Evolutionary conservation across 2,113 vertebrate species (phyloP), one percentile per base, ranked within the genome.

Genomic region (Carassius carassius): DNA sequence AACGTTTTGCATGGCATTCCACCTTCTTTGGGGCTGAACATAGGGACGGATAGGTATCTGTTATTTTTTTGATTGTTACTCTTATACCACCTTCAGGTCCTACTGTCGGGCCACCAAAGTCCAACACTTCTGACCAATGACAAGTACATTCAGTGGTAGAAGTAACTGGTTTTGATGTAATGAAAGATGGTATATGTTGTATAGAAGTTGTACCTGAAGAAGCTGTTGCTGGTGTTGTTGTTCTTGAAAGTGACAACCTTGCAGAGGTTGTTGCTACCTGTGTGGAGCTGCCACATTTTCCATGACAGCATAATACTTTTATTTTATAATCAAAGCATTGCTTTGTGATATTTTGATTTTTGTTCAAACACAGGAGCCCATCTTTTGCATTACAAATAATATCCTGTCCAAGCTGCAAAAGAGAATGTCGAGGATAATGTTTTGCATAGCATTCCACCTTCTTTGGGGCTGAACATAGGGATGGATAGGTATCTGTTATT

Each of bases 281-380:
- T 14, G 72, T n/a, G 16, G 67, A 25, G n/a, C 63, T 60, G 58
- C 4, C 14, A 44, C 73, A 58, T 13, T 6, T 51, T 81, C 81
- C 85, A 0, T 13, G 0, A 84, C 92, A 92, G 69, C 92, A 92
- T 44, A 87, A 70, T 9, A 91, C 87, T 89, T 32, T 82, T 4
- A 92, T 85, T 23, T 91, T 87, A 69, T 92, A 92, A 35, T 89
- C 87, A 67, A 89, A 89, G 62, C 94, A 95, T 29, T 90, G 78
- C 16, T 51, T 21, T 9, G 82, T 60, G 1, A 79, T 11, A 0
- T 88, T 90, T 5, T 94, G 93, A 29, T 93, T 88, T 1, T 82
- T 19, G 58, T 94, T 94, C 17, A 62, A 21, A 76, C 94, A 94
- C 29, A 91, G 83, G 0, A 91, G 78, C 37, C 91, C 91, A 12